Conservation (phyloP, 1,140 invertebrate genomes). For the Orius insidiosus region DNA sequence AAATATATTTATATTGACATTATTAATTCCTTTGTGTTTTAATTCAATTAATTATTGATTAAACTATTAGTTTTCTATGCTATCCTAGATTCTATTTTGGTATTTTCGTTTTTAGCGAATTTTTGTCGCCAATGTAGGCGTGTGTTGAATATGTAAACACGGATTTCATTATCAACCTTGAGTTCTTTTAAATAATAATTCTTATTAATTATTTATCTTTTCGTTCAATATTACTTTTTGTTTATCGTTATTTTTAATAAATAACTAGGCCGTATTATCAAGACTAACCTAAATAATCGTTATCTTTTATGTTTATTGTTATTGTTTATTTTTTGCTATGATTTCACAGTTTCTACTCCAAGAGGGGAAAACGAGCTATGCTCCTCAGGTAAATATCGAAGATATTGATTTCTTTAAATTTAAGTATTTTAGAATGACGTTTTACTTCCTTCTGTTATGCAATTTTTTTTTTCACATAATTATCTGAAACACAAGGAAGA, state of each 20-base stretch:
- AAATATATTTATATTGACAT: background rate
- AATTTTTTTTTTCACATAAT: background rate
- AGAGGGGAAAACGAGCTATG: conserved; percentile 21
- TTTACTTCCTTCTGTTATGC: no score
- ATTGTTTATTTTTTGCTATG: conserved; percentile 23
- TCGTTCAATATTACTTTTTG: no score
- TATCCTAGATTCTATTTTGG: background rate
- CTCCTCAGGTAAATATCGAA: conserved; percentile 18
- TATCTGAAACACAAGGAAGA: background rate
- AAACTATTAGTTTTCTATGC: background rate
- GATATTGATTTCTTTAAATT: background rate
- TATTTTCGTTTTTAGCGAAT: background rate
- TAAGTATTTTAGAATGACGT: background rate
- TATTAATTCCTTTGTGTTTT: background rate
- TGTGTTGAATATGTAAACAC: no score
- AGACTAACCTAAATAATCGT: background rate
- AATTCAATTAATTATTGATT: background rate
- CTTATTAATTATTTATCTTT: no score
- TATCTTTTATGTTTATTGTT: conserved; percentile 17
- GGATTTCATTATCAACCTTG: no score
- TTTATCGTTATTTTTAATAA: background rate
- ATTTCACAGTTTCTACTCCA: background rate
- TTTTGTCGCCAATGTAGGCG: no score
- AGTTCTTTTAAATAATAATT: no score
- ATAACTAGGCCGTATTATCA: background rate